Percentiles rank a stretch among this genome's conserved stretches.
These are phyloP conservation scores for Helobdella robusta DNA, from an alignment of 2,888 invertebrate species.

Conservation along the genomic window DNA sequence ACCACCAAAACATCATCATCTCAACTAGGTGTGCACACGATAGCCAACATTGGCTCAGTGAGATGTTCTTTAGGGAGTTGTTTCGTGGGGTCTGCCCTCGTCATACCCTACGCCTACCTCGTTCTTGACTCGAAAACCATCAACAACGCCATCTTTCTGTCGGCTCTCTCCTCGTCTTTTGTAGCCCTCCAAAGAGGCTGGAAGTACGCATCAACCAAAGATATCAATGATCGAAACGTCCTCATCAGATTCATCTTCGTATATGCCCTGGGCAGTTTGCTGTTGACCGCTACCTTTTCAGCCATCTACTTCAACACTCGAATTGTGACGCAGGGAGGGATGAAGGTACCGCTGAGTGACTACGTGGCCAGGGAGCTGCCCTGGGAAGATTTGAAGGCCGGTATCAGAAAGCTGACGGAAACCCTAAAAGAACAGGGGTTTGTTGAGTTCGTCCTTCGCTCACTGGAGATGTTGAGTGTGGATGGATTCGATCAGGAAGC, in stretches of 20 bases:
- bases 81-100: conserved; percentile 63
- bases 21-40: conserved; percentile 83
- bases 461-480: not conserved
- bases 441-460: not conserved
- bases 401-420: not conserved
- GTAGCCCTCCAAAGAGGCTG: conserved; percentile 24
- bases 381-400: not conserved
- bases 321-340: not conserved
- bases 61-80: conserved; percentile 64
- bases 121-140: conserved; percentile 30
- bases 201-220: conserved; percentile 56
- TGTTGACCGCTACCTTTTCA: not conserved
- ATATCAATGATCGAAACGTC: not conserved
- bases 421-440: not conserved
- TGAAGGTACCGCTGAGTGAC: not conserved
- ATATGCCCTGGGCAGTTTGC: not conserved
- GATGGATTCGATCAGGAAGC: conserved; percentile 5
- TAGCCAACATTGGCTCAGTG: conserved; percentile 80
- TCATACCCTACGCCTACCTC: conserved; percentile 63
- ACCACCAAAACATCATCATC: no score
- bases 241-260: conserved; percentile 5
- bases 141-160: conserved; percentile 28
- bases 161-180: conserved; percentile 38
- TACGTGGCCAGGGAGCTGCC: not conserved
- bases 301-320: conserved; percentile 12